phyloP scores from a whole-genome alignment of 1,140 invertebrate species.

The Brachionus plicatilis region DNA sequence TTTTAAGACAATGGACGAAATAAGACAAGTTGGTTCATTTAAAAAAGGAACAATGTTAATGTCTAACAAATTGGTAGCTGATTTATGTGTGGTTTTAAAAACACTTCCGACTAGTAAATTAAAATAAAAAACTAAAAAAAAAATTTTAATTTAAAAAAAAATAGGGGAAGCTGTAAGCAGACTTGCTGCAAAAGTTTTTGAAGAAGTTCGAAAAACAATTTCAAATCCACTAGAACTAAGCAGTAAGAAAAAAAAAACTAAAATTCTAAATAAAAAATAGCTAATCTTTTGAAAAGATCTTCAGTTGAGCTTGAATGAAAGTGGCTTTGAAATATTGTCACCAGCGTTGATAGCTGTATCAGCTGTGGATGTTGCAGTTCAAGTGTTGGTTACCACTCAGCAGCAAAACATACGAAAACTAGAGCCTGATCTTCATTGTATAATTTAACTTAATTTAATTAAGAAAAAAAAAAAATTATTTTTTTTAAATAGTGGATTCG shows the following conservation, averaged over 20 bases:
- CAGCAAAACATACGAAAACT: conserved; percentile 85
- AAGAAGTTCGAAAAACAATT: conserved; percentile 16
- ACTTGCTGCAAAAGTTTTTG: not conserved
- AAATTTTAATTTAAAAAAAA: not conserved
- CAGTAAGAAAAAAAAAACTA: not conserved
- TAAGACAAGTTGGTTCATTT: conserved; percentile 89
- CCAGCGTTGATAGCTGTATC: conserved; percentile 40
- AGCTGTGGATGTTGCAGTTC: conserved; percentile 69
- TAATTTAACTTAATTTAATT: conserved; percentile 43
- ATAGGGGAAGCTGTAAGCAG: conserved; percentile 20
- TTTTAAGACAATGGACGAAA: conserved; percentile 65
- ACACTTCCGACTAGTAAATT: conserved; percentile 76
- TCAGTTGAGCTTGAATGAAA: conserved; percentile 52
- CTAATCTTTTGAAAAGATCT: conserved; percentile 48
- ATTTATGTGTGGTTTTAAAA: conserved; percentile 95
- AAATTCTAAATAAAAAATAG: conserved; percentile 6
- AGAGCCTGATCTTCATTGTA: conserved; percentile 77
- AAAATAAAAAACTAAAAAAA: not conserved
- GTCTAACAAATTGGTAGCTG: conserved; percentile 80
- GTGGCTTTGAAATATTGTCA: conserved; percentile 69
- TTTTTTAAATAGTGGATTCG: conserved; percentile 63
- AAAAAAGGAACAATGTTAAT: conserved; percentile 97
- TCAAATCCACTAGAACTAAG: conserved; percentile 25
- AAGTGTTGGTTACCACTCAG: conserved; percentile 82
- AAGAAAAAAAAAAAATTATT: conserved; percentile 29